phyloP scores from a whole-genome alignment of 2,888 invertebrate genomes.

The Amiota minor region DNA sequence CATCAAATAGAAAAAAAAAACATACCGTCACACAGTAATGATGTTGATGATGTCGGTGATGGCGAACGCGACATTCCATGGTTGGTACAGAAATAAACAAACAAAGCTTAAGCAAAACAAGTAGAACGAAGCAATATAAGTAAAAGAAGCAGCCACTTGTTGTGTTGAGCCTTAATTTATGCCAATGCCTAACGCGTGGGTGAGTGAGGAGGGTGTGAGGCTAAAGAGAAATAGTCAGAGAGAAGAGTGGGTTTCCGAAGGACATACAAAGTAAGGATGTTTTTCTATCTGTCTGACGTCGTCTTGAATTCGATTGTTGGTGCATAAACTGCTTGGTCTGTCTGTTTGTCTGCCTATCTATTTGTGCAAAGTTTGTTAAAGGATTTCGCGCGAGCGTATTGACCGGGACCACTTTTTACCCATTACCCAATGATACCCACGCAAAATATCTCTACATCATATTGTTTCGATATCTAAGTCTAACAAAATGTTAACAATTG shows the following conservation, averaged over 20 bases:
- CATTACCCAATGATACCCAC: neutral
- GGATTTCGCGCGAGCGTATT: slow-evolving; percentile 47
- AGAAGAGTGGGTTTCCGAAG: slow-evolving; percentile 40
- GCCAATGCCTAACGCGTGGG: slow-evolving; percentile 34
- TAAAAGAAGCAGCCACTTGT: slow-evolving; percentile 53
- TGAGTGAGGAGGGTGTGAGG: neutral
- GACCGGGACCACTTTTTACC: neutral
- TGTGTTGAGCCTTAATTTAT: slow-evolving; percentile 62
- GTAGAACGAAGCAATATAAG: neutral
- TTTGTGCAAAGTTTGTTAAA: slow-evolving; percentile 50
- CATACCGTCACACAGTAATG: neutral
- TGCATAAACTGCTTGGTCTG: slow-evolving; percentile 2
- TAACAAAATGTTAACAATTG: slow-evolving; percentile 17
- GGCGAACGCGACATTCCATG: neutral
- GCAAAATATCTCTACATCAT: neutral
- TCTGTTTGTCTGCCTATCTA: neutral
- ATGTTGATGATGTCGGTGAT: neutral
- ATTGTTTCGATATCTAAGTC: neutral
- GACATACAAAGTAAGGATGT: slow-evolving; percentile 35
- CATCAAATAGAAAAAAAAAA: slow-evolving; percentile 56
- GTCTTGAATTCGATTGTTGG: slow-evolving; percentile 10
- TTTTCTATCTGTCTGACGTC: slow-evolving; percentile 7
- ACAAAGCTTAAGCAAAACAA: neutral
- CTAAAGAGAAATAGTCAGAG: neutral
- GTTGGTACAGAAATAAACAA: too few species aligned